These are phyloP conservation scores for Drosophila rhopaloa DNA, from an alignment of 1,140 invertebrate species.

Conservation along the genomic window DNA sequence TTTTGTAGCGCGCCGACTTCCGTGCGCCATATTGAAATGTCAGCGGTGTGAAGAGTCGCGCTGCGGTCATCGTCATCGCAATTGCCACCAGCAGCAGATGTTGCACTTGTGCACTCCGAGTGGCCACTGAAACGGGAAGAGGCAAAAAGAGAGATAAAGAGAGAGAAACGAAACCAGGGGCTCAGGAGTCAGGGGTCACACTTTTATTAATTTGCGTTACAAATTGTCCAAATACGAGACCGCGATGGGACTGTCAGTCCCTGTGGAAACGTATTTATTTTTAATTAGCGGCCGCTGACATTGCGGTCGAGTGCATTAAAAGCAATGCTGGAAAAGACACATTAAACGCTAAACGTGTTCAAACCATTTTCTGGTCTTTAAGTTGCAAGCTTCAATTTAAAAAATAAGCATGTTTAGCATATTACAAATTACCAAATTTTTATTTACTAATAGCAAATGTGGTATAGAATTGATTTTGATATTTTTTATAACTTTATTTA, in stretches of 20 bases:
- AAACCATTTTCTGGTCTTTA: neutral
- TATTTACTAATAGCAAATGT: neutral
- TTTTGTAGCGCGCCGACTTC: slow-evolving; percentile 75
- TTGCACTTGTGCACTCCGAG: slow-evolving; percentile 40
- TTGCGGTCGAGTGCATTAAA: slow-evolving; percentile 71
- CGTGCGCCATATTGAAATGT: slow-evolving; percentile 75
- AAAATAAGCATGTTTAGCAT: no score
- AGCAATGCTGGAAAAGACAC: neutral
- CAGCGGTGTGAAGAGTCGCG: slow-evolving; percentile 64
- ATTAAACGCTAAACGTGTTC: neutral
- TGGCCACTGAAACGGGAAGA: slow-evolving; percentile 29
- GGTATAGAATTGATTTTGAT: no score
- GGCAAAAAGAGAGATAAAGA: neutral
- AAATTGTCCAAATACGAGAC: slow-evolving; percentile 70
- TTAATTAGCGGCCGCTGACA: slow-evolving; percentile 70
- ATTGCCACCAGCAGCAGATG: slow-evolving; percentile 35
- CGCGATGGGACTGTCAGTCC: slow-evolving; percentile 42
- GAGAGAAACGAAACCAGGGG: neutral
- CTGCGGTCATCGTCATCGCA: slow-evolving; percentile 58
- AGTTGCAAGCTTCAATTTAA: neutral
- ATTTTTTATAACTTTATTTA: no score
- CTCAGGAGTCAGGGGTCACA: slow-evolving; percentile 9
- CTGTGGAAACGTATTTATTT: slow-evolving; percentile 64
- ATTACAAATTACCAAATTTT: no score
- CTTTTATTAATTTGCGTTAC: slow-evolving; percentile 70